A percentile compares a stretch with the other conserved stretches of the same genome.
Evolutionary conservation across 2,113 vertebrate species (phyloP).

Genomic region (Rhagologus leucostigma): DNA sequence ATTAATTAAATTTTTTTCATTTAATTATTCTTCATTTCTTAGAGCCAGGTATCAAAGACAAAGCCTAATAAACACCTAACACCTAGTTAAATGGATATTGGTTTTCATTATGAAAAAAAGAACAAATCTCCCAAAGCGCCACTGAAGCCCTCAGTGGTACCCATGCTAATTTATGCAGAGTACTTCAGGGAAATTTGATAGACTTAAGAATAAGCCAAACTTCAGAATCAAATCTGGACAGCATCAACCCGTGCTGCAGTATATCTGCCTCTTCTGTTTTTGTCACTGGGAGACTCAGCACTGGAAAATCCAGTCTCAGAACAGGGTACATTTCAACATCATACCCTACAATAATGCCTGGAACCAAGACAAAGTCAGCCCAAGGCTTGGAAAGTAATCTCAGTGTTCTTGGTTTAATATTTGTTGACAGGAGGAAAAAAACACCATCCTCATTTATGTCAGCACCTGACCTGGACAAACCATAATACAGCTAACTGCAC

Average conservation of each 20-base stretch:
- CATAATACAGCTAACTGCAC: background rate
- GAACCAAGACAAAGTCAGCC: background rate
- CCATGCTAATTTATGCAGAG: background rate
- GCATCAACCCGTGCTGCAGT: background rate
- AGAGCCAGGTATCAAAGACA: background rate
- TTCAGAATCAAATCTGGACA: background rate
- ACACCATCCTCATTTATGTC: background rate
- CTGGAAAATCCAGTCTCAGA: background rate
- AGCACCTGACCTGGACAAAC: background rate
- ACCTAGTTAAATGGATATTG: background rate
- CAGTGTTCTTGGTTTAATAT: background rate
- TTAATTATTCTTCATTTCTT: background rate
- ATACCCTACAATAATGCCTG: background rate
- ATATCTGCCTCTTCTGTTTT: background rate
- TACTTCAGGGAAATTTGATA: background rate
- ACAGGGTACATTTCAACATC: background rate
- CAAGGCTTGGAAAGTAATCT: background rate
- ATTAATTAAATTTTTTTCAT: background rate
- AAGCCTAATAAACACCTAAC: background rate
- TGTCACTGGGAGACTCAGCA: background rate
- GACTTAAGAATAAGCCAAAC: background rate
- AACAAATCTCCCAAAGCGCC: background rate
- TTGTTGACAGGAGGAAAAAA: background rate
- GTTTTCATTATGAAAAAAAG: background rate
- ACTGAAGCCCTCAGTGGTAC: background rate